Base-by-base conservation (phyloP, 2,113 vertebrate genomes). In the Eulemur macaco region DNA sequence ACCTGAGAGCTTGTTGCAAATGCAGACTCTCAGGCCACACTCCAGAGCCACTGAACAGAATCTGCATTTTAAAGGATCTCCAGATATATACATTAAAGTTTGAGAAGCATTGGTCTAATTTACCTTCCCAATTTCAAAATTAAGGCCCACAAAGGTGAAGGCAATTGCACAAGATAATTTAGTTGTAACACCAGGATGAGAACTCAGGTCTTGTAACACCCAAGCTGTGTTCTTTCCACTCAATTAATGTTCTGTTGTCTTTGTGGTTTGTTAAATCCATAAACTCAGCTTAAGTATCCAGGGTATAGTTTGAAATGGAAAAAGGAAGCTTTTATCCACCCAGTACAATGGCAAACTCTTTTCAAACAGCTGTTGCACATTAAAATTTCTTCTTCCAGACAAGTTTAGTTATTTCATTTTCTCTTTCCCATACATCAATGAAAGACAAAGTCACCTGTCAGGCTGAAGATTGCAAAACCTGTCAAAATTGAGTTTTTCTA, bases 391-490 rank as follows among this genome's bases (percentile, higher is more conserved):
- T 96, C 91, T 87, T 60, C 45, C 21, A n/a, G 68, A 91, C 69
- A 93, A 96, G 52, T 85, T 69, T 87, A 97, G 74, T 95, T 83
- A 89, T 96, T 97, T 96, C 88, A 96, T 95, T 95, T 95, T 69
- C 85, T 91, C 87, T 93, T 76, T 89, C 78, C 82, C 84, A 34
- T 54, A 87, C 34, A 66, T 93, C 94, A 96, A 15, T 14, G 42
- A 89, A 95, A 97, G 60, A 86, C 21, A 88, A 88, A 96, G 71
- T 96, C 71, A 90, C 84, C 68, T 95, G 78, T 96, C 93, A 97
- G 69, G 13, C 42, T 81, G 45, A 85, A 93, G 25, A 91, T 84
- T 91, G 74, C 88, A 94, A 96, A 91, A 68, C 64, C 63, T 96
- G 88, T 94, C 93, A 95, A 91, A 93, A 94, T 71, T 88, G 86